These are phyloP conservation scores for Diabrotica undecimpunctata DNA, from an alignment of 1,140 invertebrate genomes.

Conservation along the genomic window DNA sequence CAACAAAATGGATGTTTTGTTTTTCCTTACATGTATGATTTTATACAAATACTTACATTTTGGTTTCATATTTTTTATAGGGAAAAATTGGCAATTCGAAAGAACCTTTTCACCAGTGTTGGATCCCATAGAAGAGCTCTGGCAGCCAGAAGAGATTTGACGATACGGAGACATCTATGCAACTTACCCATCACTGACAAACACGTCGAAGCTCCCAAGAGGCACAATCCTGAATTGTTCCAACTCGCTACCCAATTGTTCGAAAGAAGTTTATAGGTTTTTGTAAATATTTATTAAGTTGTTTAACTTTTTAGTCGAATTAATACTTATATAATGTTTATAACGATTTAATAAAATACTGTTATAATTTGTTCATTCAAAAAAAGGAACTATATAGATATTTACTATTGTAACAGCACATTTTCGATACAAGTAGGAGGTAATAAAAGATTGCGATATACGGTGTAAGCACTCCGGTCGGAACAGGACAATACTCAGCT, in stretches of 20 bases:
- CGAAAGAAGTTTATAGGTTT: slow-evolving; percentile 34
- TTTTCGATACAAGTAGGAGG: too few relatives aligned
- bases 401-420: too few relatives aligned
- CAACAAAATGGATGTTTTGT: too few relatives aligned
- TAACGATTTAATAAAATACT: too few relatives aligned
- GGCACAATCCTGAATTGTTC: slow-evolving; percentile 43
- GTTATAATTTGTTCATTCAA: too few relatives aligned
- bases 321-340: background rate
- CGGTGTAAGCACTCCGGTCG: too few relatives aligned
- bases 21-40: too few relatives aligned
- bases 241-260: slow-evolving; percentile 42
- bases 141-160: slow-evolving; percentile 62
- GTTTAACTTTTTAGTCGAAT: background rate
- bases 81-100: slow-evolving; percentile 45
- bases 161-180: slow-evolving; percentile 59
- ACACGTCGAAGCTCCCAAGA: slow-evolving; percentile 43
- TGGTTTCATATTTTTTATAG: slow-evolving; percentile 19
- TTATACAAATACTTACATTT: too few relatives aligned
- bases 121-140: slow-evolving; percentile 56
- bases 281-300: background rate
- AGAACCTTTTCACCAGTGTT: slow-evolving; percentile 50
- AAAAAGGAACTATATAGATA: too few relatives aligned
- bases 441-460: too few relatives aligned
- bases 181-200: slow-evolving; percentile 57
- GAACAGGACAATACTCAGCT: too few relatives aligned